Base-by-base conservation (phyloP, 2,797 vertebrate species). In the Leptoclinus maculatus region DNA sequence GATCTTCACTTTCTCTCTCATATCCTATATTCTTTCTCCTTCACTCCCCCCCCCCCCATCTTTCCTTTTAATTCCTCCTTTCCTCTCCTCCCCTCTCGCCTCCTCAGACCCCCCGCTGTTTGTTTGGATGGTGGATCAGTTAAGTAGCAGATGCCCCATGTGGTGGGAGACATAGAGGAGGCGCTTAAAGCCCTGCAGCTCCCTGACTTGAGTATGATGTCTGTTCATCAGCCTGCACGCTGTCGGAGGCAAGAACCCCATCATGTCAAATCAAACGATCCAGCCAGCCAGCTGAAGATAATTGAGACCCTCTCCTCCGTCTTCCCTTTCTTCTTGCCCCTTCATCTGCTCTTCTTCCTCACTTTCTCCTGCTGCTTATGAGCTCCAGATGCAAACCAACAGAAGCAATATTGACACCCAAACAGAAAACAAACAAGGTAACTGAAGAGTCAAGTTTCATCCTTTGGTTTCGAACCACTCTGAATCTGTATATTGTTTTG, bases 151-250 rank as follows among this genome's bases (percentile, higher is more conserved):
- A 59, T 2, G 21, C 87, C 84, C 74, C 88, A 85, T 85, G 87
- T 78, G 68, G 87, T 86, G 84, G 56, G 6, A 65, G 49, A 80
- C 62, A 76, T 58, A 5, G 74, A 64, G 14, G 2, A 14, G 59
- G 56, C 27, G 5, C 13, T 9, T 19, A 56, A 53, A 74, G 10
- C 62, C 60, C 21, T 0, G 49, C 36, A 23, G 57, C 64, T 82
- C n/a, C 88, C 86, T 93, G 89, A 89, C 71, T 32, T 0, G 21
- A 65, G 79, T 78, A 78, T 63, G 27, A 58, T 19, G 60, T 76
- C 47, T 7, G 5, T 39, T 92, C 81, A 92, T 91, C 80, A 86
- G 39, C 13, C 60, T 1, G 25, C 7, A 6, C 23, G 13, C 2
- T 39, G 62, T 67, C 16, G n/a, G 39, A 76, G 79, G 36, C 6